These are phyloP conservation scores for Calvadosia cruxmelitensis DNA, from an alignment of 30 jellyfish, hydroid and myxozoan species.

Conservation along the genomic window DNA sequence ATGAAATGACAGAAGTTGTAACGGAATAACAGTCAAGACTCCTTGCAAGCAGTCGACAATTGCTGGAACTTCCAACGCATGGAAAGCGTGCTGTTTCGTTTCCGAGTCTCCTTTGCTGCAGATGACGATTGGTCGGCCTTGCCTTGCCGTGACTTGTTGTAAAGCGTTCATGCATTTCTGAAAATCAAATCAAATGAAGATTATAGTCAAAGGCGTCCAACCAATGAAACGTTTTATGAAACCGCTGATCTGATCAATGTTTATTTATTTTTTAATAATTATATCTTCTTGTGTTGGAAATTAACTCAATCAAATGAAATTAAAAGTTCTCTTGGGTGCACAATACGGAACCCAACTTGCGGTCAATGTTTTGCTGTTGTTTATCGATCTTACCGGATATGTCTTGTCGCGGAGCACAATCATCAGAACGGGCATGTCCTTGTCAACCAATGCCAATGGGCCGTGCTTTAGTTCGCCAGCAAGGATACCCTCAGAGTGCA, in stretches of 20 bases:
- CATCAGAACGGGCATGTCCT: slow-evolving; percentile 97
- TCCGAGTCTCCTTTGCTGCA: slow-evolving; percentile 87
- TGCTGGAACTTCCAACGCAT: slow-evolving; percentile 79
- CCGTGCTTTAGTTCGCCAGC: slow-evolving; percentile 99
- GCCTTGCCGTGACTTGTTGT: slow-evolving; percentile 91
- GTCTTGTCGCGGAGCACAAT: slow-evolving; percentile 88
- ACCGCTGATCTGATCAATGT: too few species aligned
- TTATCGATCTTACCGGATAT: slow-evolving; percentile 66
- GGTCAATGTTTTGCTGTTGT: too few species aligned
- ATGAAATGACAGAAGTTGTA: slow-evolving; percentile 83
- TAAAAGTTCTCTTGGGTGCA: too few species aligned
- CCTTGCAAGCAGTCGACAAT: slow-evolving; percentile 97
- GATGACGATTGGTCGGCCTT: slow-evolving; percentile 95
- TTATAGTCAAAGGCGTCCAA: too few species aligned
- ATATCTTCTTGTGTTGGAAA: too few species aligned
- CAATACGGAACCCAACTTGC: too few species aligned
- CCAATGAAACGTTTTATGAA: too few species aligned
- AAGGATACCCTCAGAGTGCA: slow-evolving; percentile 98
- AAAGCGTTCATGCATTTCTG: slow-evolving; percentile 99
- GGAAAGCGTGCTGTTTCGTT: slow-evolving; percentile 55
- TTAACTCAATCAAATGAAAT: too few species aligned
- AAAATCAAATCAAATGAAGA: too few species aligned
- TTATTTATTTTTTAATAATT: too few species aligned
- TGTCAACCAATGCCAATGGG: slow-evolving; percentile 97
- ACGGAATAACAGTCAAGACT: slow-evolving; percentile 85